Conservation (phyloP, 2,888 invertebrate species). For the Scaptomyza polygonia region DNA sequence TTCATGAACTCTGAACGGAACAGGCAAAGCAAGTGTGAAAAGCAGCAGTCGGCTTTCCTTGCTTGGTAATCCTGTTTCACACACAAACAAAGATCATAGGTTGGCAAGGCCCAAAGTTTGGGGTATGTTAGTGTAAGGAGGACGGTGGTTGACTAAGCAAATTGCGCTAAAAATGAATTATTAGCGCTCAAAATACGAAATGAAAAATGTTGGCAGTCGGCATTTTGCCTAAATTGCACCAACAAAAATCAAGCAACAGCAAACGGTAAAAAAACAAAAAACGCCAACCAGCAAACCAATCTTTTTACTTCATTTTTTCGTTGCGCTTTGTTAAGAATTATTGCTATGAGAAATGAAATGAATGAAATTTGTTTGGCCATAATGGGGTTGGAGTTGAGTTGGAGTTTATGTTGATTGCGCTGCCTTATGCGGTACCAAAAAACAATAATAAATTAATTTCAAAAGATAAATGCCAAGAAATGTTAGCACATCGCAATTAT, state of each 20-base stretch:
- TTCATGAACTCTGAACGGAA: slow-evolving; percentile 62
- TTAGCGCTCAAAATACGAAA: slow-evolving; percentile 65
- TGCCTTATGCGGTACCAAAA: slow-evolving; percentile 22
- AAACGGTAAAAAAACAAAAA: slow-evolving; percentile 15
- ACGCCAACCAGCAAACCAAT: slow-evolving; percentile 29
- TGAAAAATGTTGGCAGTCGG: slow-evolving; percentile 65
- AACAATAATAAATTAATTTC: no score
- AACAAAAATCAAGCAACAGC: slow-evolving; percentile 17
- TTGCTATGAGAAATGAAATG: slow-evolving; percentile 66
- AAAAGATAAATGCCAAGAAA: no score
- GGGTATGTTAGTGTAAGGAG: background rate
- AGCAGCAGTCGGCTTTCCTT: slow-evolving; percentile 37
- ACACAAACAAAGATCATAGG: slow-evolving; percentile 47
- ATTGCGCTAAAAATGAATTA: slow-evolving; percentile 80
- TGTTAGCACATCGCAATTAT: no score
- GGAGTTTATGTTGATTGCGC: slow-evolving; percentile 5
- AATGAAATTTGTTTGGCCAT: slow-evolving; percentile 55
- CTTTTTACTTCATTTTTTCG: slow-evolving; percentile 14
- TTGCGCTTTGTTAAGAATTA: slow-evolving; percentile 61
- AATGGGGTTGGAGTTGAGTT: slow-evolving; percentile 4
- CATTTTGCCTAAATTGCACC: slow-evolving; percentile 66
- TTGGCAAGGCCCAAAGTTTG: background rate
- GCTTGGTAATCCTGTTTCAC: slow-evolving; percentile 58
- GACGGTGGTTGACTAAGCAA: slow-evolving; percentile 48
- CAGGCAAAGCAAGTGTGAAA: slow-evolving; percentile 40